phyloP scores from a whole-genome alignment of 1,140 invertebrate species.

The Drosophila persimilis region DNA sequence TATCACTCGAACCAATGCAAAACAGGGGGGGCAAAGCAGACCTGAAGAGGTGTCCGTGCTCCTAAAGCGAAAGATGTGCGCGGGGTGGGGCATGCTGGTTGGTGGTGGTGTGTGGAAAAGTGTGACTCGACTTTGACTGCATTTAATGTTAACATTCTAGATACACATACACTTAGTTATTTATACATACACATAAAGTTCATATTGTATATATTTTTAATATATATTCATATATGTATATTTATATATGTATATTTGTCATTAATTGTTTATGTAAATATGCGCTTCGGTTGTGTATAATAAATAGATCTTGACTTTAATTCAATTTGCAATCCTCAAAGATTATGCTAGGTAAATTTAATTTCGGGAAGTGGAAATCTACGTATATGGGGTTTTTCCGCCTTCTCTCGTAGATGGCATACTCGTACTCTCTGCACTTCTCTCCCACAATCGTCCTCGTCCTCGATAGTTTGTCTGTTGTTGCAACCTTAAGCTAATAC shows the following conservation, averaged over 20 bases:
- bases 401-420: constrained; percentile 5
- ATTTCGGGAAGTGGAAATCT: constrained; percentile 75
- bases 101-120: constrained; percentile 30
- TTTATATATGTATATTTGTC: constrained; percentile 48
- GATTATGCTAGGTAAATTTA: constrained; percentile 60
- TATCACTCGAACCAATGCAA: constrained; percentile 61
- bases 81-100: constrained; percentile 16
- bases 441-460: not conserved
- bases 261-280: constrained; percentile 70
- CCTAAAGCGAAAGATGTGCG: constrained; percentile 8
- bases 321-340: constrained; percentile 48
- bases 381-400: constrained; percentile 69
- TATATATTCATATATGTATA: constrained; percentile 52
- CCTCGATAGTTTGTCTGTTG: constrained; percentile 53
- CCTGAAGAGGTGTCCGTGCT: constrained; percentile 1
- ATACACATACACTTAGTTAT: constrained; percentile 58
- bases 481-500: constrained; percentile 79
- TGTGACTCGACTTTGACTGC: constrained; percentile 49
- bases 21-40: constrained; percentile 15
- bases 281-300: constrained; percentile 54
- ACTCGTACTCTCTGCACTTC: constrained; percentile 15
- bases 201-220: constrained; percentile 69
- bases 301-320: constrained; percentile 68
- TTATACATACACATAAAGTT: constrained; percentile 58
- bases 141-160: constrained; percentile 49